These are phyloP conservation scores for Sesia bembeciformis DNA, from an alignment of 2,888 invertebrate genomes.

Conservation along the genomic window DNA sequence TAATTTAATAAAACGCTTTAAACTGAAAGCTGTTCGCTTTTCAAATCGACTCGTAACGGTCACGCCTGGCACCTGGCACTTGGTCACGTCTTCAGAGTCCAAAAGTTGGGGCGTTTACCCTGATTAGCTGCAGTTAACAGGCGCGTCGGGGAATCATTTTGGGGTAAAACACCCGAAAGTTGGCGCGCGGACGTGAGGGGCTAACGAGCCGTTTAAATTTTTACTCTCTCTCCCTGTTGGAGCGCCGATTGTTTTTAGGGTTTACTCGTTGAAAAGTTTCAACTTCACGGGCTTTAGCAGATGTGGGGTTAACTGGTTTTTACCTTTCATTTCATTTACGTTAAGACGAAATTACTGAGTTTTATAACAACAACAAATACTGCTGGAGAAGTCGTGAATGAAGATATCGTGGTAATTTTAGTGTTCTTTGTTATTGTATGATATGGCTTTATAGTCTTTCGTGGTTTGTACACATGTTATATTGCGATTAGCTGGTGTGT, in stretches of 20 bases:
- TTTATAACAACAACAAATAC: no score
- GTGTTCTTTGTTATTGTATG: no score
- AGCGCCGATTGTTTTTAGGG: not conserved
- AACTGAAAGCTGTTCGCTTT: not conserved
- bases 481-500: no score
- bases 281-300: not conserved
- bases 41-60: conserved; percentile 20
- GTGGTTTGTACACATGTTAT: no score
- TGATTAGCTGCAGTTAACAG: conserved; percentile 20
- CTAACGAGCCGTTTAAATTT: conserved; percentile 31
- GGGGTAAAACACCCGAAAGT: conserved; percentile 20
- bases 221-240: conserved; percentile 10
- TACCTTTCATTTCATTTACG: no score
- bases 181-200: conserved; percentile 14
- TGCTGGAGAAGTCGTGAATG: no score
- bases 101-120: conserved; percentile 14
- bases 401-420: no score
- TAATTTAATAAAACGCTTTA: not conserved
- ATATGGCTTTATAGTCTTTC: no score
- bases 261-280: not conserved
- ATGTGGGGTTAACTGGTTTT: not conserved
- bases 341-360: no score
- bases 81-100: conserved; percentile 29
- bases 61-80: conserved; percentile 25
- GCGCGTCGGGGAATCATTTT: conserved; percentile 8